Evolutionary conservation across 2,113 vertebrate genomes (phyloP), one percentile per base, ranked within the genome.

Genomic region (Trematocara unimaculatum): DNA sequence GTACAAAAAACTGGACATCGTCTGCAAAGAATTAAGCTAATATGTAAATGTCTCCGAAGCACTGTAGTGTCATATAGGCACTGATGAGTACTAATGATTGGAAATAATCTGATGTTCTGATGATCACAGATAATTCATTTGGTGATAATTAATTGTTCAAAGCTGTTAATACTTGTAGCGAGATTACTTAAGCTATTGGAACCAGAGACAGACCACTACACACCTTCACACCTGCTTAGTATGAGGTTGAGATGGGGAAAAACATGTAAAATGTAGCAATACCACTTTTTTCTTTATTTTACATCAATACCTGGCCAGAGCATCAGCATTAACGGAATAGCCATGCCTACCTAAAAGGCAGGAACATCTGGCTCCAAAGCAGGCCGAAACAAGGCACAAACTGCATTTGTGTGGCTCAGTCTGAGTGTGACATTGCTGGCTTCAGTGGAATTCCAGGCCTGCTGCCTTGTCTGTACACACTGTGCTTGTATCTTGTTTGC

Each of bases 401-500:
- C 8, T 38, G 53, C 31, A 18, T 85, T 54, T 8, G 7, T 29
- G 58, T 84, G 83, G 62, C n/a, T 78, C 35, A 14, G 84, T 74
- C 49, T 40, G 33, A 81, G 53, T 54, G 60, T 18, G 60, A 49
- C 82, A 49, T 40, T 14, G 79, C 4, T n/a, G 74, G 54, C 58
- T 79, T 56, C 79, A 74, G 83, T 67, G 72, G 79, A 67, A 79
- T 80, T 74, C 79, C 83, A 60, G 79, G 47, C 53, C 90, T 56
- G 55, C 33, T 85, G 87, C 91, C 84, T 29, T 53, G 83, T 91
- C 84, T 82, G 90, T 56, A 85, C 87, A 85, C 89, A 55, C 62
- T 54, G 83, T 20, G 31, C 54, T 80, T 84, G 90, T 85, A 84
- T 91, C 85, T 85, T 93, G 89, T 93, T 92, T 90, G 85, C 87